Evolutionary conservation across 2,888 invertebrate species (phyloP), one percentile per base, ranked within the genome.

Genomic region (Strigamia crassipes): DNA sequence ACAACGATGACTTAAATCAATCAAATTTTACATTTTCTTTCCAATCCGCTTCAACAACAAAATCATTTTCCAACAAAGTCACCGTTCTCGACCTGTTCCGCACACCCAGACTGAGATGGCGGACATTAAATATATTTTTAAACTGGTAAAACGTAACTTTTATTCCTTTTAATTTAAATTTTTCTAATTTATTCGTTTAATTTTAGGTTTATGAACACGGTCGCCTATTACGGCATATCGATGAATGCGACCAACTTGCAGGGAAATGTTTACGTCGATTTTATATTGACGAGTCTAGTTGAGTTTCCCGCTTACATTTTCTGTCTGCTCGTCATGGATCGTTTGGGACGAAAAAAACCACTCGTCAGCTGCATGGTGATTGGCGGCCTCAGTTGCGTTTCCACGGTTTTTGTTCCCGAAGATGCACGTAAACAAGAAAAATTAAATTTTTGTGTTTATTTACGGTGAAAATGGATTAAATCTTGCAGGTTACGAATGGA

Each of bases 231-330:
- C 61, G 84, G 84, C 13, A 84, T 84, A 73, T 81, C 83, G 10
- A 83, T 84, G 85, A 84, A 78, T 83, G 84, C 84, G 56, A 83
- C 77, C 81, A 83, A 81, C 31, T 78, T 84, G 2, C 83, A 82
- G 2, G 83, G 83, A n/a, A 79, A 84, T 27, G 82, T 81, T 13
- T 83, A 82, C 78, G 51, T 82, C 41, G 82, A 82, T 42, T 84
- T 83, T 42, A 80, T 83, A 42, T 56, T 84, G 15, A 79, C 81
- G 5, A 83, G 82, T 51, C 77, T 84, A 13, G 82, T 83, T 21
- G 84, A 84, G 66, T 46, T 84, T 27, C 84, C 84, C 9, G 81
- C 84, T 9, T 84, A 83, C 38, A 27, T 83, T 6, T 83, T 84
- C 77, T 82, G 83, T 77, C 46, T 83, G 27, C 34, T 83, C 13